A percentile compares a stretch with the other conserved stretches of the same genome.
Evolutionary conservation across 2,113 vertebrate genomes (phyloP).

Genomic region (Nipponia nippon): DNA sequence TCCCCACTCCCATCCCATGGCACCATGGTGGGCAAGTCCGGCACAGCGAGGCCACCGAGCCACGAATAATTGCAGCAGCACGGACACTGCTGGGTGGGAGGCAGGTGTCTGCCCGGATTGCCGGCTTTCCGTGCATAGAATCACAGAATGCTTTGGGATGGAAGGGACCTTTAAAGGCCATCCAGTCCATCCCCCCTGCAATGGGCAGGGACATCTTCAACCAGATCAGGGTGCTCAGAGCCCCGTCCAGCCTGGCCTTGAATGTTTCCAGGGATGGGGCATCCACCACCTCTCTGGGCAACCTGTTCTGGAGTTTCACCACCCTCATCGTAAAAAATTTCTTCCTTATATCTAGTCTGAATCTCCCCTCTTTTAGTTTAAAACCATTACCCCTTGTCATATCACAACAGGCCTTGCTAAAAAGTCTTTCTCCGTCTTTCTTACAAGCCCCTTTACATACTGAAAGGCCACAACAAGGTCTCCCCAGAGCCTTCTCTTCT

Average conservation of each 20-base stretch:
- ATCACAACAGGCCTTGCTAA: rapidly evolving
- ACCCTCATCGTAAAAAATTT: rapidly evolving
- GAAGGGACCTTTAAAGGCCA: not conserved
- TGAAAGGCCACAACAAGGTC: not conserved
- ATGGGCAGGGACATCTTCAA: not conserved
- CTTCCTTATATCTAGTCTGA: rapidly evolving
- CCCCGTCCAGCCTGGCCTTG: not conserved
- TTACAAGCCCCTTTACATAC: not conserved
- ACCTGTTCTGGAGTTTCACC: not conserved
- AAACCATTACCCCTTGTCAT: not conserved
- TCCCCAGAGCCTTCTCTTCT: not conserved
- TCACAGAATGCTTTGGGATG: rapidly evolving
- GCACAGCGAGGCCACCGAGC: not conserved
- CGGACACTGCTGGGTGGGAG: rapidly evolving
- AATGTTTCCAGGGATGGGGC: rapidly evolving
- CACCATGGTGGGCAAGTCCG: rapidly evolving
- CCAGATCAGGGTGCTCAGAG: rapidly evolving
- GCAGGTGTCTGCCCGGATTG: rapidly evolving
- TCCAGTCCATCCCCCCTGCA: not conserved
- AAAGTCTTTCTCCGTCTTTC: not conserved
- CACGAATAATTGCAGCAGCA: too few relatives aligned
- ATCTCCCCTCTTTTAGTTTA: not conserved
- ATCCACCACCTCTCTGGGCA: not conserved
- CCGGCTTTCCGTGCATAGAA: rapidly evolving
- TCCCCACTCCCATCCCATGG: not conserved